phyloP scores from a whole-genome alignment of 2,888 invertebrate genomes.

The Adineta ricciae region DNA sequence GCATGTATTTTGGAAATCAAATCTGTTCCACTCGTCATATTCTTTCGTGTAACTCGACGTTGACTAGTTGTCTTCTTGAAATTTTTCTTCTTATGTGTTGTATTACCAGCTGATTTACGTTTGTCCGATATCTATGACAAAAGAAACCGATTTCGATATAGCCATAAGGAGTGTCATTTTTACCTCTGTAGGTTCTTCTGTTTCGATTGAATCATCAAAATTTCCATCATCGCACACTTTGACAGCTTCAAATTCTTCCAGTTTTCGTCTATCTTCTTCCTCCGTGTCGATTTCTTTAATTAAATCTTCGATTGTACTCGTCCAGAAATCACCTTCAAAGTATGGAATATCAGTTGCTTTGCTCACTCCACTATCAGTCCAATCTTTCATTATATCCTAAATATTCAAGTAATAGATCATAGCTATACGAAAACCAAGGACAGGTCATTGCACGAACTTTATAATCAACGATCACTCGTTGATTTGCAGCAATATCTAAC shows the following conservation, averaged over 20 bases:
- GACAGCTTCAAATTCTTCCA: conserved; percentile 79
- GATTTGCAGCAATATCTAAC: conserved; percentile 92
- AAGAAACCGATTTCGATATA: too few species aligned
- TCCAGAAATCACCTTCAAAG: conserved; percentile 83
- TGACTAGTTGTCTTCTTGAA: conserved; percentile 73
- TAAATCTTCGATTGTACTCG: conserved; percentile 86
- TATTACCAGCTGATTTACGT: conserved; percentile 14
- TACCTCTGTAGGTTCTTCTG: not conserved
- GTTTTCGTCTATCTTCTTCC: conserved; percentile 83
- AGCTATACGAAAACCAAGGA: too few species aligned
- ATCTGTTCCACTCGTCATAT: conserved; percentile 24
- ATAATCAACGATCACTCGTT: conserved; percentile 93
- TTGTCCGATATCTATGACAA: not conserved
- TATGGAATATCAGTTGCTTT: conserved; percentile 61
- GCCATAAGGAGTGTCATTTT: not conserved
- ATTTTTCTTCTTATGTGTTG: conserved; percentile 83
- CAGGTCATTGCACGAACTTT: too few species aligned
- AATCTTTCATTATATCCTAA: conserved; percentile 69
- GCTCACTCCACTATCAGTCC: conserved; percentile 87
- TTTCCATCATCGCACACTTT: conserved; percentile 51
- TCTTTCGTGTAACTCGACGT: conserved; percentile 24
- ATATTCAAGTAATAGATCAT: not conserved
- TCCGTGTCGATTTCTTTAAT: conserved; percentile 73
- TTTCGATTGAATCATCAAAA: not conserved
- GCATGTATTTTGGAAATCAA: conserved; percentile 42